phyloP scores from a whole-genome alignment of 2,888 invertebrate genomes.

The Stenurella melanura region DNA sequence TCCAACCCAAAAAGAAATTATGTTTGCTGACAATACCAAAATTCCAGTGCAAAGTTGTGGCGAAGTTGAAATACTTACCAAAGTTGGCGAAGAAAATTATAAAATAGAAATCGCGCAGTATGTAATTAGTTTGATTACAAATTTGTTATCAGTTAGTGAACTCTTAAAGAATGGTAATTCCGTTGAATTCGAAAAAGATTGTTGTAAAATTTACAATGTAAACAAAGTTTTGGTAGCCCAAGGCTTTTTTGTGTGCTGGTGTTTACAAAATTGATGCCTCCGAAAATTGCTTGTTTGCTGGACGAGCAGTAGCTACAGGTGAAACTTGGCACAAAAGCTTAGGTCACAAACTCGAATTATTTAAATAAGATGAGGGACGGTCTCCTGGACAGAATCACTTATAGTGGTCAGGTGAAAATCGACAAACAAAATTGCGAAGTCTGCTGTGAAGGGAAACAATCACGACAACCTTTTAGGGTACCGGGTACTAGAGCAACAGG shows the following conservation, averaged over 20 bases:
- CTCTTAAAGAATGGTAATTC: conserved; percentile 56
- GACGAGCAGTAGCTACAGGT: conserved; percentile 51
- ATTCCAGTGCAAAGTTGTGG: conserved; percentile 54
- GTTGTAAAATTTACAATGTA: conserved; percentile 47
- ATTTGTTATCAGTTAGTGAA: conserved; percentile 57
- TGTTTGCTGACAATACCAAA: conserved; percentile 53
- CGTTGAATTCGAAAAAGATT: conserved; percentile 46
- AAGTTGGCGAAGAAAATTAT: conserved; percentile 44
- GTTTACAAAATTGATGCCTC: conserved; percentile 49
- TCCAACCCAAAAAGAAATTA: conserved; percentile 46
- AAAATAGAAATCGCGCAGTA: conserved; percentile 49
- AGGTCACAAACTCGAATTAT: conserved; percentile 41
- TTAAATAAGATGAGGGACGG: conserved; percentile 42
- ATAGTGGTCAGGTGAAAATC: conserved; percentile 17
- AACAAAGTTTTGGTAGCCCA: conserved; percentile 51
- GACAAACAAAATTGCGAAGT: conserved; percentile 22
- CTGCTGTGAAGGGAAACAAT: conserved; percentile 42
- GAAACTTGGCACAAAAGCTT: conserved; percentile 47
- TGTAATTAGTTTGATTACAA: conserved; percentile 58
- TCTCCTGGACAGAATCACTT: conserved; percentile 27
- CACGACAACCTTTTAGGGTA: conserved; percentile 30
- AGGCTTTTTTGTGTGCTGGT: conserved; percentile 49
- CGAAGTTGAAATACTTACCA: conserved; percentile 51
- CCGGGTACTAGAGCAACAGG: conserved; percentile 30
- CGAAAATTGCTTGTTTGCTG: no score